Evolutionary conservation across 2,113 vertebrate genomes (phyloP).

Genomic region (Onychostruthus taczanowskii): DNA sequence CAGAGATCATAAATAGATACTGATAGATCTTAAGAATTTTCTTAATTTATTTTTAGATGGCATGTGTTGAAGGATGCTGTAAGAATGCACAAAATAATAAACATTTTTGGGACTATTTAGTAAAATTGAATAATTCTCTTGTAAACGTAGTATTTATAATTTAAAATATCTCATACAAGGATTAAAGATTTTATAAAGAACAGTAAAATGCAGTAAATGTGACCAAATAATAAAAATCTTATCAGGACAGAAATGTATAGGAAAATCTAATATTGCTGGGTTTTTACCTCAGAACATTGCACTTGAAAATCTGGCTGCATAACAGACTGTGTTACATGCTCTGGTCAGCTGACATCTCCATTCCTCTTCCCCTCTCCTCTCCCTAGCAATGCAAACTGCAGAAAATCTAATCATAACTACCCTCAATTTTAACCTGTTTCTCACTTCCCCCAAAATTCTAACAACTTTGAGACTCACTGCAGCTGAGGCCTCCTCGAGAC

Average conservation of each 20-base stretch:
- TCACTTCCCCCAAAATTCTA: neutral
- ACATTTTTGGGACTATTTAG: neutral
- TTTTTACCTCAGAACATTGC: neutral
- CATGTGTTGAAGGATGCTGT: neutral
- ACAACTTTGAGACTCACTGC: neutral
- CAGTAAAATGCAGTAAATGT: neutral
- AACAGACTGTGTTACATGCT: neutral
- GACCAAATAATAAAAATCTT: neutral
- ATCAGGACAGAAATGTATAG: neutral
- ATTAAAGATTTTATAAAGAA: neutral
- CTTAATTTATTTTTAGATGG: neutral
- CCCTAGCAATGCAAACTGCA: neutral
- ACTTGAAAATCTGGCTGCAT: neutral
- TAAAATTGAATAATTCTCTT: neutral
- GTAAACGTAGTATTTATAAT: neutral
- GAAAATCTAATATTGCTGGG: neutral
- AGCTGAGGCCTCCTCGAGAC: neutral
- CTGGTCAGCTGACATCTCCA: neutral
- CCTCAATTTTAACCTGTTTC: conserved; percentile 4
- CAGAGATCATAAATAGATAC: neutral
- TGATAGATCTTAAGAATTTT: neutral
- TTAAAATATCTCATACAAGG: neutral
- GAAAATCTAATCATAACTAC: neutral
- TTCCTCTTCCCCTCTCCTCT: neutral
- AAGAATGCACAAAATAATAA: neutral